A percentile compares a stretch with the other conserved stretches of the same genome.
phyloP scores from a whole-genome alignment of 2,113 vertebrate genomes.

The Antigone vipio region DNA sequence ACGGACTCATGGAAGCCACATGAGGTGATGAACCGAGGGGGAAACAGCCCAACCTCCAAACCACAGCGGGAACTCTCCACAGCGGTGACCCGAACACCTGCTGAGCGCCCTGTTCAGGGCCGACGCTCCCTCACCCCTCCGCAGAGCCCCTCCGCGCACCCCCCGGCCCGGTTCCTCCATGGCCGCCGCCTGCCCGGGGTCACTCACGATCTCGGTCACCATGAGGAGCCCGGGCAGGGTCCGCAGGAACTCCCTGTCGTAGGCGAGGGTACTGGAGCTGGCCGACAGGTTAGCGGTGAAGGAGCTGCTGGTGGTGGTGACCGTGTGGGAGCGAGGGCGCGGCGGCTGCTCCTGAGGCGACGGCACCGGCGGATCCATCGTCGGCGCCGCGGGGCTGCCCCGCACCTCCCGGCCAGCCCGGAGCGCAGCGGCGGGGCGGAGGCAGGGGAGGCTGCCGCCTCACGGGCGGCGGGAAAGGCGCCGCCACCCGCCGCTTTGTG shows the following conservation, averaged over 20 bases:
- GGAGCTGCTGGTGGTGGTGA: slow-evolving; percentile 80
- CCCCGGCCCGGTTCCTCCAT: neutral
- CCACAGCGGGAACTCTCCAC: neutral
- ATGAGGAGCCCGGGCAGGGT: slow-evolving; percentile 77
- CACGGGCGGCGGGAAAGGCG: neutral
- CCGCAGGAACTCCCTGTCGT: slow-evolving; percentile 78
- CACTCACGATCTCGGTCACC: slow-evolving; percentile 81
- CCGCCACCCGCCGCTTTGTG: neutral
- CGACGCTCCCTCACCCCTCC: too few relatives aligned
- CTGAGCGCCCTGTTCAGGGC: neutral
- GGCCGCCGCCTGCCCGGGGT: neutral
- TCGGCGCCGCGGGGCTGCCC: neutral
- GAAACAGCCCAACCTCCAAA: neutral
- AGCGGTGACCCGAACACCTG: neutral
- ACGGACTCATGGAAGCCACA: neutral
- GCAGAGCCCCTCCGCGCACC: neutral
- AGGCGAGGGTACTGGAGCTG: slow-evolving; percentile 73
- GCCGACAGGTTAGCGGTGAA: slow-evolving; percentile 73
- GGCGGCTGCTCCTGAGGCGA: slow-evolving; percentile 57
- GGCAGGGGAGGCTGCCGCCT: neutral
- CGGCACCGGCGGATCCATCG: slow-evolving; percentile 60
- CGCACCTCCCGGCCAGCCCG: neutral
- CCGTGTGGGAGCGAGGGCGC: slow-evolving; percentile 72
- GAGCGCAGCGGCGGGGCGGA: neutral
- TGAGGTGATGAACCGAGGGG: fast-evolving